Percentiles rank a stretch among this genome's conserved stretches.
Conservation (phyloP, 2,797 vertebrate genomes). For the Argya squamiceps region DNA sequence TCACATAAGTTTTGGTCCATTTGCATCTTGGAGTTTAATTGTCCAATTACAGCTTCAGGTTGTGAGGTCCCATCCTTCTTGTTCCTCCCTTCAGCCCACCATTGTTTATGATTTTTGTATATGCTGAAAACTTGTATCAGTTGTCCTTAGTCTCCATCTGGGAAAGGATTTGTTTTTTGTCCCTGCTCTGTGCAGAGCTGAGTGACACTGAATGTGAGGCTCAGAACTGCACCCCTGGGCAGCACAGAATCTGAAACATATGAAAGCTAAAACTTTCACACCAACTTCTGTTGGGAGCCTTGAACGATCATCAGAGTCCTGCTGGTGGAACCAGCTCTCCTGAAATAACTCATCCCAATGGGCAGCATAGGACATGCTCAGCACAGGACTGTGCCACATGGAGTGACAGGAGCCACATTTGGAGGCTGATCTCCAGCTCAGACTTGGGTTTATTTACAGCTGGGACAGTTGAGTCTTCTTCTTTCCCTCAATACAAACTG, state of each 20-base stretch:
- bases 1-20: neutral
- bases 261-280: neutral
- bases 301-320: neutral
- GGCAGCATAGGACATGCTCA: neutral
- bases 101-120: neutral
- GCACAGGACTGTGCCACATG: accelerated
- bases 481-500: neutral
- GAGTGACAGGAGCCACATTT: accelerated
- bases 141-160: neutral
- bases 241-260: neutral
- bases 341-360: neutral
- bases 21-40: neutral
- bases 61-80: neutral
- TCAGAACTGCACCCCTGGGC: neutral
- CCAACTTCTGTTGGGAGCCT: neutral
- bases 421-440: neutral
- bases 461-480: neutral
- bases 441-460: neutral
- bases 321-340: neutral
- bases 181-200: neutral
- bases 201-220: neutral
- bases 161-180: neutral
- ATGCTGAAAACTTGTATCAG: neutral
- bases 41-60: neutral
- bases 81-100: neutral